Base-by-base conservation (phyloP, 92 coral and sea anemone species). In the Siderastrea siderea region DNA sequence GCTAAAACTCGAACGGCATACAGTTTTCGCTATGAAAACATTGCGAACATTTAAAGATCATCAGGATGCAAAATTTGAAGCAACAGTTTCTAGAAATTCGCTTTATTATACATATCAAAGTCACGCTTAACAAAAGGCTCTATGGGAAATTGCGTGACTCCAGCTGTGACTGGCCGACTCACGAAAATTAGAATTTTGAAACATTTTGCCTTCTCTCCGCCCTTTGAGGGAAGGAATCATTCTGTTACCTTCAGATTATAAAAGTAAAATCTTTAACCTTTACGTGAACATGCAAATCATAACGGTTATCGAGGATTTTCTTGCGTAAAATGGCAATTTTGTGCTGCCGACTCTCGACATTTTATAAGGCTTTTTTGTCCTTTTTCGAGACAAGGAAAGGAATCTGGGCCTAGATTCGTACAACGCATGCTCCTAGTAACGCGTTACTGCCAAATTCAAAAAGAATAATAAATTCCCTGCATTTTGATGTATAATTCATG, bases 231-330 rank as follows among this genome's bases (percentile, higher is more conserved):
- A 13, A 12, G 72, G 4, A 26, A 26, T 68, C 72, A n/a, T 68
- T 68, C n/a, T n/a, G 72, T 68, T 68, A 68, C 72, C 72, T 68
- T n/a, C 72, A 68, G 72, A 68, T 68, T 68, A 68, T 68, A 6
- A 68, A 68, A 68, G 72, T 26, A 68, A 7, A 68, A 68, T 68
- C 47, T 19, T 68, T 68, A 68, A 19, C 11, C 72, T 68, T 68
- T 68, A 68, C 72, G 49, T 43, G 26, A 47, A 43, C 10, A n/a
- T 68, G 72, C 2, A 68, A 68, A 68, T 68, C 16, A 68, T 26
- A 19, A 10, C 72, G 72, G 47, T 68, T 7, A 68, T 7, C 72
- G 16, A 43, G 11, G 16, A 68, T 68, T 46, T 19, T 68, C 10
- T 43, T 1, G 16, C 16, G 72, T 12, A 12, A 68, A 68, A 68